These are phyloP conservation scores for Drosophila ogumai DNA, from an alignment of 1,140 invertebrate species.

Conservation along the genomic window DNA sequence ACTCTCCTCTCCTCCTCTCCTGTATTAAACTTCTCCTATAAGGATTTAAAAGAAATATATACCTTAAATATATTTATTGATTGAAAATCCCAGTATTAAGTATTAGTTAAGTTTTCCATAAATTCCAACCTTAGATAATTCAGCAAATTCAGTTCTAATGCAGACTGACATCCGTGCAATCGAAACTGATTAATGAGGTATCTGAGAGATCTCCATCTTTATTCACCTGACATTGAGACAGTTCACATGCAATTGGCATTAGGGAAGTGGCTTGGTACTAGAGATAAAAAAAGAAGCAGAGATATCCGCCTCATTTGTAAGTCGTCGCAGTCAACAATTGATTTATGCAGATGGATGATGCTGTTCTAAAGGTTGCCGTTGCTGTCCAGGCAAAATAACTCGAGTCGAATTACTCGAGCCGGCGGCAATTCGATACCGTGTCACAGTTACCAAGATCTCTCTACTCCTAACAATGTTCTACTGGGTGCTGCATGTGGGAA, in stretches of 20 bases:
- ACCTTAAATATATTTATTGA: background rate
- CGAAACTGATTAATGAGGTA: constrained; percentile 31
- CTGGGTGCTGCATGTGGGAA: constrained; percentile 36
- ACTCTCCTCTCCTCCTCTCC: too few relatives aligned
- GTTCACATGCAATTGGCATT: constrained; percentile 29
- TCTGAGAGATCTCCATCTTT: constrained; percentile 2
- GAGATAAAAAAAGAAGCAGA: constrained; percentile 10
- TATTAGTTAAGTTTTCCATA: background rate
- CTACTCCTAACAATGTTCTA: constrained; percentile 14
- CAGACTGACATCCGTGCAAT: constrained; percentile 11
- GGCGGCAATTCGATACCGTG: constrained; percentile 30
- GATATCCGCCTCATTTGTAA: constrained; percentile 49
- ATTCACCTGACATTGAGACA: constrained; percentile 31
- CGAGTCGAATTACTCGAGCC: constrained; percentile 48
- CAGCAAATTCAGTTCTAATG: background rate
- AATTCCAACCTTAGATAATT: background rate
- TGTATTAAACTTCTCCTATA: too few relatives aligned
- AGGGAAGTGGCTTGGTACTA: constrained; percentile 23
- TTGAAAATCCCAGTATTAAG: background rate
- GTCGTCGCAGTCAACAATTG: constrained; percentile 48
- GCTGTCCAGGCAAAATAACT: constrained; percentile 20
- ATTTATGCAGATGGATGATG: constrained; percentile 60
- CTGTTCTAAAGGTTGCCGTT: constrained; percentile 48
- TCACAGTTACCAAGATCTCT: constrained; percentile 27
- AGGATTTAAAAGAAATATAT: too few relatives aligned